These are phyloP conservation scores for Psilopsiagon aurifrons DNA, from an alignment of 2,113 vertebrate genomes.

Conservation along the genomic window DNA sequence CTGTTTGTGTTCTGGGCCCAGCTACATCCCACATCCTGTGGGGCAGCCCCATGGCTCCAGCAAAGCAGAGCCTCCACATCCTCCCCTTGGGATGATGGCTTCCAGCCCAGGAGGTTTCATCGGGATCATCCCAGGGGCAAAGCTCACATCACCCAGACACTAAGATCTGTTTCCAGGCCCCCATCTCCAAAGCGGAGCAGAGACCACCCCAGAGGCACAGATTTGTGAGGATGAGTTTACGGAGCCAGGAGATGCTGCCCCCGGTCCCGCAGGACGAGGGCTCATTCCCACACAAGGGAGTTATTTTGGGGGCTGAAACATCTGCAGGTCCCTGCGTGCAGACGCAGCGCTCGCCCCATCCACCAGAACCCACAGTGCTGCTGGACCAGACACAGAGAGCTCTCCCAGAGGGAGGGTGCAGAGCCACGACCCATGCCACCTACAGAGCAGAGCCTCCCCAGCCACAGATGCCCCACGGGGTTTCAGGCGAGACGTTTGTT, in stretches of 20 bases:
- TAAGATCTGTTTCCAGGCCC: not conserved
- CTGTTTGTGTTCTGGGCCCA: not conserved
- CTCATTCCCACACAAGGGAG: constrained; percentile 39
- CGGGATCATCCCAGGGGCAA: not conserved
- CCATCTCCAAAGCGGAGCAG: not conserved
- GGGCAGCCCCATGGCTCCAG: not conserved
- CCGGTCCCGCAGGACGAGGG: not conserved
- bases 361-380: not conserved
- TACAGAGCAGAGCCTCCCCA: not conserved
- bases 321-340: not conserved
- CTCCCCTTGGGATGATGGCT: not conserved
- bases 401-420: not conserved
- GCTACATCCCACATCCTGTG: fast-evolving
- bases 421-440: fast-evolving
- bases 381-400: not conserved
- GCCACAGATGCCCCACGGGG: not conserved
- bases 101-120: not conserved
- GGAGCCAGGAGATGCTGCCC: constrained; percentile 21
- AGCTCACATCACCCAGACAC: not conserved
- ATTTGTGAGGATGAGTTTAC: not conserved
- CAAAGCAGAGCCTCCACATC: fast-evolving
- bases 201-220: constrained; percentile 41
- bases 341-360: not conserved
- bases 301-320: not conserved
- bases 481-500: not conserved